Conservation (phyloP, 2,888 invertebrate species). For the Uloborus plumipes region DNA sequence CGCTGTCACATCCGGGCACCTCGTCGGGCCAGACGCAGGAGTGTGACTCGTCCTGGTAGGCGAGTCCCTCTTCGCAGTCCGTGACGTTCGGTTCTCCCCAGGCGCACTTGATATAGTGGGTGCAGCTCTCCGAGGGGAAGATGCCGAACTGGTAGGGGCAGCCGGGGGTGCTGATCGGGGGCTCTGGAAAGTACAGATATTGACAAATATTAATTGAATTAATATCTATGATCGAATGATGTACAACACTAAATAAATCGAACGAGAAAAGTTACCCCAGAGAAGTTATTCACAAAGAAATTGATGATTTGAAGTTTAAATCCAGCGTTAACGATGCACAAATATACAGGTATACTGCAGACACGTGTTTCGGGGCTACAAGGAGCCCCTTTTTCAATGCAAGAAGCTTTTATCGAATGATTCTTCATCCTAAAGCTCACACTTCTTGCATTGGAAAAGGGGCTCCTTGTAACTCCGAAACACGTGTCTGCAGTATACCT, state of each 20-base stretch:
- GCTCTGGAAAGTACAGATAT: conserved; percentile 40
- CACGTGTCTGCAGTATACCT: no score
- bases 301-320: no score
- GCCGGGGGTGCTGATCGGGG: conserved; percentile 67
- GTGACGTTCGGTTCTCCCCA: conserved; percentile 80
- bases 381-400: no score
- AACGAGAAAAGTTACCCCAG: not conserved
- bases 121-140: conserved; percentile 85
- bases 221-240: no score
- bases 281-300: no score
- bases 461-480: no score
- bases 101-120: conserved; percentile 87
- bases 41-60: conserved; percentile 88
- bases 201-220: not conserved
- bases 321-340: no score
- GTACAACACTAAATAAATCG: not conserved
- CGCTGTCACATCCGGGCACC: conserved; percentile 86
- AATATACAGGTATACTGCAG: no score
- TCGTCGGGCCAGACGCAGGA: conserved; percentile 96
- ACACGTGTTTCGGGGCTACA: no score
- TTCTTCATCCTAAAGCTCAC: no score
- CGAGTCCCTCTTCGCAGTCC: conserved; percentile 85
- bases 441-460: no score
- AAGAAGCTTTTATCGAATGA: no score
- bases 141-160: conserved; percentile 81